A percentile compares a stretch with the other conserved stretches of the same genome.
phyloP scores from a whole-genome alignment of 2,888 invertebrate species.

The Elysia crispata region DNA sequence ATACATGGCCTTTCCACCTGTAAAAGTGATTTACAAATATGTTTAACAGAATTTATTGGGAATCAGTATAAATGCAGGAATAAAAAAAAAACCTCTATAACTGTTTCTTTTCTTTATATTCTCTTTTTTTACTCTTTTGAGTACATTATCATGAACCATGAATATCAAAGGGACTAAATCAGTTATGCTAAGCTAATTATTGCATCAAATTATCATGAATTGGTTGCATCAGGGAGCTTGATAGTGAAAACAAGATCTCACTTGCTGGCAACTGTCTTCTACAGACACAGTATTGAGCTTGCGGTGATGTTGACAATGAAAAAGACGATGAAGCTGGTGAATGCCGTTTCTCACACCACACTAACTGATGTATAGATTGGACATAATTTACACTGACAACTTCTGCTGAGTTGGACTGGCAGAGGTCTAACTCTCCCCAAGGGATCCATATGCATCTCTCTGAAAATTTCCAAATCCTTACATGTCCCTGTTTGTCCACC shows the following conservation, averaged over 20 bases:
- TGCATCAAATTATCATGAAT: too few species aligned
- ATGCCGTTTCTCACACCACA: slow-evolving; percentile 62
- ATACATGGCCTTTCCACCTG: too few species aligned
- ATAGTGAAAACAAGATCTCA: not conserved
- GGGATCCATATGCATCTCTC: slow-evolving; percentile 57
- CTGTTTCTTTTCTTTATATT: too few species aligned
- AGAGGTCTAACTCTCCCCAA: slow-evolving; percentile 53
- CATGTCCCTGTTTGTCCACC: slow-evolving; percentile 58
- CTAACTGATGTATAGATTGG: slow-evolving; percentile 55
- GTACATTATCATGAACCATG: too few species aligned
- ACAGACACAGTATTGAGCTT: slow-evolving; percentile 26
- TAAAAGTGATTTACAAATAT: too few species aligned
- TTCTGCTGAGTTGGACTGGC: slow-evolving; percentile 51
- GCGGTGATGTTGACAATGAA: not conserved
- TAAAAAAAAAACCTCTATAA: slow-evolving; percentile 2
- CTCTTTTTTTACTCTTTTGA: too few species aligned
- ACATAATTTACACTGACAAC: slow-evolving; percentile 59
- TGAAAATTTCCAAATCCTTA: slow-evolving; percentile 60
- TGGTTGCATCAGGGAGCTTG: not conserved
- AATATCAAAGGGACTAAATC: too few species aligned
- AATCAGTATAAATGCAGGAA: too few species aligned
- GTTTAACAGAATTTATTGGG: too few species aligned
- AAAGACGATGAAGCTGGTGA: not conserved
- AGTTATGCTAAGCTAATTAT: too few species aligned
- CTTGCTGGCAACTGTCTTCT: slow-evolving; percentile 19